Percentiles rank a stretch among this genome's conserved stretches.
These are phyloP conservation scores for Zaprionus nigranus DNA, from an alignment of 1,140 invertebrate genomes.

Conservation along the genomic window DNA sequence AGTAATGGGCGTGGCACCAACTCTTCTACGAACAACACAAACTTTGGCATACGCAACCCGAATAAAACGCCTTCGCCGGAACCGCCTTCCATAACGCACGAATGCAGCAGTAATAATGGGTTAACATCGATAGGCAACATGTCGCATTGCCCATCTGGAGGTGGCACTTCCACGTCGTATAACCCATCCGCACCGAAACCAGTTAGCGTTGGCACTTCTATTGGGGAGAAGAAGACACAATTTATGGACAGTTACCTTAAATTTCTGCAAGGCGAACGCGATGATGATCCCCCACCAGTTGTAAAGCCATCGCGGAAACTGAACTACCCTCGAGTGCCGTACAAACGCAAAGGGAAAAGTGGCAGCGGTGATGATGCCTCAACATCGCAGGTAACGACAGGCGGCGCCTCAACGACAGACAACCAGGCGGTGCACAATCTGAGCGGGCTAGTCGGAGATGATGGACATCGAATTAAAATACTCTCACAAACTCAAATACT, in stretches of 20 bases:
- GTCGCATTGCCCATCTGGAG: slow-evolving; percentile 9
- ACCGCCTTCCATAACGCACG: slow-evolving; percentile 50
- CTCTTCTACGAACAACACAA: slow-evolving; percentile 75
- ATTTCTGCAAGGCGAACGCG: slow-evolving; percentile 92
- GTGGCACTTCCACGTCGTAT: slow-evolving; percentile 24
- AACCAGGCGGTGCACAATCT: slow-evolving; percentile 40
- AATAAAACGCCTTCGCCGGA: slow-evolving; percentile 75
- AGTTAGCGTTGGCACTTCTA: slow-evolving; percentile 86
- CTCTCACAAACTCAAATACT: slow-evolving; percentile 83
- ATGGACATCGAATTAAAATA: slow-evolving; percentile 83
- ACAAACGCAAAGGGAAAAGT: slow-evolving; percentile 62
- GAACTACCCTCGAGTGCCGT: slow-evolving; percentile 73
- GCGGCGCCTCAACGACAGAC: slow-evolving; percentile 35
- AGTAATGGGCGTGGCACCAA: slow-evolving; percentile 72
- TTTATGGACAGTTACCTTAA: slow-evolving; percentile 94
- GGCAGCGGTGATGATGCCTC: slow-evolving; percentile 60
- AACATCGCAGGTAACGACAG: slow-evolving; percentile 61
- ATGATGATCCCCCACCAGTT: slow-evolving; percentile 90
- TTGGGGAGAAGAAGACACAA: slow-evolving; percentile 87
- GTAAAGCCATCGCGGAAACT: slow-evolving; percentile 79
- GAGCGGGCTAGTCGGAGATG: slow-evolving; percentile 67
- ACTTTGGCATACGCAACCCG: slow-evolving; percentile 81
- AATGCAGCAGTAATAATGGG: slow-evolving; percentile 70
- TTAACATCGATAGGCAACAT: slow-evolving; percentile 32
- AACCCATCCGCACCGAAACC: slow-evolving; percentile 84